A percentile compares a stretch with the other conserved stretches of the same genome.
Evolutionary conservation across 2,888 invertebrate genomes (phyloP).

Genomic region (Drosophila kanekoi): DNA sequence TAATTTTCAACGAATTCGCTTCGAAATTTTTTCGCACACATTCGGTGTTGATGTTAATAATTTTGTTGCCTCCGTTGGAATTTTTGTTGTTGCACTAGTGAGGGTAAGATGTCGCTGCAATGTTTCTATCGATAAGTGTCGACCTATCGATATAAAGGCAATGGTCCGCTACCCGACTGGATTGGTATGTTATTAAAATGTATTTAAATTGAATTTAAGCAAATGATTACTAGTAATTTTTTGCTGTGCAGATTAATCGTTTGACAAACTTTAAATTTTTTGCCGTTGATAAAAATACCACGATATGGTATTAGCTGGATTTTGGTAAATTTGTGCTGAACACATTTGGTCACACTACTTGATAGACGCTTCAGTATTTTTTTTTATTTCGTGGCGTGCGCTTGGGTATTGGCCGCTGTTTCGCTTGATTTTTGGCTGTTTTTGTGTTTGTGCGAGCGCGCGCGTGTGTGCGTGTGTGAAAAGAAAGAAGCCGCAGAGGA

Average conservation of each 20-base stretch:
- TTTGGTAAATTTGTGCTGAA: not conserved
- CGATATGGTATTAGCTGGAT: not conserved
- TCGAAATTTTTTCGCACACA: slow-evolving; percentile 27
- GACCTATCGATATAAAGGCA: slow-evolving; percentile 7
- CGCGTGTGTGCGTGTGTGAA: slow-evolving; percentile 44
- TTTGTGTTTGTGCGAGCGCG: slow-evolving; percentile 42
- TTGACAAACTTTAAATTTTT: not conserved
- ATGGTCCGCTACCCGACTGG: too few relatives aligned
- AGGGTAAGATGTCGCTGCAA: slow-evolving; percentile 26
- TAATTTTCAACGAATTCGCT: not conserved
- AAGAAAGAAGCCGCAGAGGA: slow-evolving; percentile 64
- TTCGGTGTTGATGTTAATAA: slow-evolving; percentile 18
- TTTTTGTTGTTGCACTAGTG: slow-evolving; percentile 67
- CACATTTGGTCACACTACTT: slow-evolving; percentile 16
- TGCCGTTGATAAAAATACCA: slow-evolving; percentile 4
- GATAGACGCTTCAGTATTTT: slow-evolving; percentile 38
- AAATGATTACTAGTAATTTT: too few relatives aligned
- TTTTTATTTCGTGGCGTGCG: slow-evolving; percentile 44
- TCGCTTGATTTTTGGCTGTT: slow-evolving; percentile 33
- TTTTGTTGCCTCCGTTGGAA: slow-evolving; percentile 52
- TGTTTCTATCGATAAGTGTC: slow-evolving; percentile 25
- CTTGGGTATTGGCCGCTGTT: slow-evolving; percentile 17
- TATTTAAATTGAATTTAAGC: too few relatives aligned
- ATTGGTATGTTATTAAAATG: too few relatives aligned
- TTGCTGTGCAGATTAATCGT: too few relatives aligned